Evolutionary conservation across 2,888 invertebrate genomes (phyloP), one percentile per base, ranked within the genome.

Genomic region (Drosophila mimetica): DNA sequence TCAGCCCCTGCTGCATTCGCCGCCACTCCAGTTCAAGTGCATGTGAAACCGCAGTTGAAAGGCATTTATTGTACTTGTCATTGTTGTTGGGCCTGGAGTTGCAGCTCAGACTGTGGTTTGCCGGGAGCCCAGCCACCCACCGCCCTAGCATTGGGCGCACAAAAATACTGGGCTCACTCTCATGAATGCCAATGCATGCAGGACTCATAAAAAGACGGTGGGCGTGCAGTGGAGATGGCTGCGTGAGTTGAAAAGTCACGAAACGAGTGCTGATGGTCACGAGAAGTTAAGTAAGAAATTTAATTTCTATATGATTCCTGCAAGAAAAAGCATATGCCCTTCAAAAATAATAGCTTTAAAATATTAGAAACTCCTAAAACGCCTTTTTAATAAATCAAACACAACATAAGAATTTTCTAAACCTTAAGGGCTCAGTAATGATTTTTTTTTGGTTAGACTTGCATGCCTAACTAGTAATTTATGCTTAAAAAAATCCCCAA

Each of bases 1-100:
- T 52, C 22, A 57, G 44, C 34, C 54, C 46, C 39, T 42, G 28
- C 55, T 28, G 32, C 57, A 34, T 57, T 39, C 41, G 22, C 46
- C 28, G 25, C n/a, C 71, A 74, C 84, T 84, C 76, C 74, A 72
- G 75, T 82, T 86, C 87, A 86, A 88, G 89, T 87, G 89, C 89
- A 86, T 86, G 86, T 89, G 89, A 86, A 87, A 86, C 86, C 89
- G 85, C 86, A 88, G 86, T 87, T 88, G 87, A 88, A 84, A 88
- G 85, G 89, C 86, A 86, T 88, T 86, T 89, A 87, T 88, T 81
- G 88, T 88, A 84, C 88, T 86, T 85, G 84, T 83, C 84, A 79
- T 86, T 88, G 86, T 88, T 80, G 84, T 74, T 74, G 81, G 53
- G 44, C 39, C 20, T 25, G 63, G 44, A 57, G 70, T 44, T 63